These are phyloP conservation scores for Psix sp. DNA, from an alignment of 1,140 invertebrate genomes.

Conservation along the genomic window DNA sequence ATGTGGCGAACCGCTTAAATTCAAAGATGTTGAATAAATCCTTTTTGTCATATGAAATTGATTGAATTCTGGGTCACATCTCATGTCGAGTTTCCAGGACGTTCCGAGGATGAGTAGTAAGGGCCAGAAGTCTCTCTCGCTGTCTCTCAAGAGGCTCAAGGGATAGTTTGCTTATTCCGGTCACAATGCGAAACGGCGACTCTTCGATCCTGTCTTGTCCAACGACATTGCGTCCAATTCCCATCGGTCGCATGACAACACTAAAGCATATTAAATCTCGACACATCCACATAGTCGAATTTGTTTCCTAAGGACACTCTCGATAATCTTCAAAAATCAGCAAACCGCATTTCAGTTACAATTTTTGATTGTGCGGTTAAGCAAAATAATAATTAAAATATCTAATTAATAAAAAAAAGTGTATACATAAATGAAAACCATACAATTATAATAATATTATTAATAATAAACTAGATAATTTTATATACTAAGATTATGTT, in stretches of 20 bases:
- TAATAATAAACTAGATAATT: too few species aligned
- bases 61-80: slow-evolving; percentile 26
- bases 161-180: slow-evolving; percentile 70
- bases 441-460: too few species aligned
- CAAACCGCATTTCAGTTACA: slow-evolving; percentile 2
- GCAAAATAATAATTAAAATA: too few species aligned
- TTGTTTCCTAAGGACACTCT: slow-evolving; percentile 34
- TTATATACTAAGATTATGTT: too few species aligned
- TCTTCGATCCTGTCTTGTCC: slow-evolving; percentile 58
- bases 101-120: slow-evolving; percentile 29
- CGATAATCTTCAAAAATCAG: slow-evolving; percentile 26
- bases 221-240: slow-evolving; percentile 60
- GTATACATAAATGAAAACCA: too few species aligned
- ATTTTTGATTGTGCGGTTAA: too few species aligned
- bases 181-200: slow-evolving; percentile 67
- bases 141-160: slow-evolving; percentile 57
- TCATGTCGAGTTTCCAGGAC: slow-evolving; percentile 34
- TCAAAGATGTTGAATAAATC: slow-evolving; percentile 38
- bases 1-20: slow-evolving; percentile 6
- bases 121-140: slow-evolving; percentile 32
- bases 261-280: slow-evolving; percentile 73
- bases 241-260: slow-evolving; percentile 62
- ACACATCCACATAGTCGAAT: slow-evolving; percentile 43
- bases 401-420: too few species aligned
- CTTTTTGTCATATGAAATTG: slow-evolving; percentile 42